Evolutionary conservation across 2,797 vertebrate genomes (phyloP).

Genomic region (Scleropages formosus): DNA sequence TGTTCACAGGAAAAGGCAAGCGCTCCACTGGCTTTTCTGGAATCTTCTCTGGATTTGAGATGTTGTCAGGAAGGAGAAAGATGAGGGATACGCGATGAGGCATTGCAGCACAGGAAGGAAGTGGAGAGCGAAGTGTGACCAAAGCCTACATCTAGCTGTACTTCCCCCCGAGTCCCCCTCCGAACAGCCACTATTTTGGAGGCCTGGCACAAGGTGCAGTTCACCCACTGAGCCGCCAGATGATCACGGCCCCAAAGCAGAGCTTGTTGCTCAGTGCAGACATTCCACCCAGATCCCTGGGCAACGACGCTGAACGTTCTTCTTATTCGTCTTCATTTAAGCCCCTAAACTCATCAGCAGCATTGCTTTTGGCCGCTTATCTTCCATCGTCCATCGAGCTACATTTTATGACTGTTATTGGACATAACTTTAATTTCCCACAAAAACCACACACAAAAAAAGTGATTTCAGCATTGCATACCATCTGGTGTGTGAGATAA

Average conservation of each 20-base stretch:
- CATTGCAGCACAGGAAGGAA: conserved; percentile 40
- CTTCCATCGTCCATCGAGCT: no score
- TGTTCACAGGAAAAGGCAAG: no score
- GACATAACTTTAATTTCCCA: no score
- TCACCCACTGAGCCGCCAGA: conserved; percentile 44
- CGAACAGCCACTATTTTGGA: conserved; percentile 47
- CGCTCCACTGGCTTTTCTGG: background rate
- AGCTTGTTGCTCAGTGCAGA: conserved; percentile 27
- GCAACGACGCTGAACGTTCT: no score
- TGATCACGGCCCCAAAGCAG: conserved; percentile 48
- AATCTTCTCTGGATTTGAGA: conserved; percentile 43
- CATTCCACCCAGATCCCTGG: no score
- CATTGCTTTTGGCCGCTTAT: no score
- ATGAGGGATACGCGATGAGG: conserved; percentile 37
- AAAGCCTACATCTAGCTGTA: conserved; percentile 40
- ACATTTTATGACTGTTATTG: no score
- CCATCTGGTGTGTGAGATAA: no score
- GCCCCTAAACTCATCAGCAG: no score
- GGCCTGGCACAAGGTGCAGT: conserved; percentile 40
- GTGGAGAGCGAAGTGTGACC: conserved; percentile 35
- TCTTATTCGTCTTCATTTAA: no score
- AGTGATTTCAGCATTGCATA: no score
- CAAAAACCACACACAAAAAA: no score
- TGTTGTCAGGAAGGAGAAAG: conserved; percentile 21
- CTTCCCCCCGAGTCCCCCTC: conserved; percentile 31